phyloP scores from a whole-genome alignment of 37 sponge, comb jelly and placozoan genomes.

The Diacarnus erythraeanus region DNA sequence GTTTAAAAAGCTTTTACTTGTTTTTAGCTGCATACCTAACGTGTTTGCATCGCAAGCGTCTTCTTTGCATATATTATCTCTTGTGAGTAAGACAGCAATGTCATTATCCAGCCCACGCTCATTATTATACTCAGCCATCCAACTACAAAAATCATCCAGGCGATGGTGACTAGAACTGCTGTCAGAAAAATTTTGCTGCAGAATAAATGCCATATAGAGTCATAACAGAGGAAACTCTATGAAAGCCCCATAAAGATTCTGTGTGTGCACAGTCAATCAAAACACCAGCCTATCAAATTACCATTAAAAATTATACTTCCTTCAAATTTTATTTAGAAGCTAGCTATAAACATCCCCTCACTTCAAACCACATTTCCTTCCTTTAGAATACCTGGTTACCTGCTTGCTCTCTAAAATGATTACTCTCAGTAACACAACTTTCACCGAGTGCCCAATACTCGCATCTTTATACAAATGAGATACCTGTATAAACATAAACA shows the following conservation, averaged over 20 bases:
- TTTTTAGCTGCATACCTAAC: constrained; percentile 23
- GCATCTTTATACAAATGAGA: constrained; percentile 50
- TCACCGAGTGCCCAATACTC: constrained; percentile 34
- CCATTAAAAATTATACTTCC: too few relatives aligned
- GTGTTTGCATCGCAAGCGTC: constrained; percentile 7
- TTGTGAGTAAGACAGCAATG: constrained; percentile 53
- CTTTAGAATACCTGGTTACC: not conserved
- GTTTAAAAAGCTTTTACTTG: not conserved
- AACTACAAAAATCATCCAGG: constrained; percentile 30
- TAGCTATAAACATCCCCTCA: too few relatives aligned
- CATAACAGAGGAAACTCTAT: not conserved
- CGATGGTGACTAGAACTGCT: not conserved
- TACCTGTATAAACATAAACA: constrained; percentile 20
- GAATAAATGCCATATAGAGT: not conserved
- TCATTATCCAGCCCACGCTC: constrained; percentile 24
- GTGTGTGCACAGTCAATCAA: too few relatives aligned
- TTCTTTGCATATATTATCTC: constrained; percentile 39
- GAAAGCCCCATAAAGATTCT: not conserved
- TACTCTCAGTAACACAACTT: constrained; percentile 39
- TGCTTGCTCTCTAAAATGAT: constrained; percentile 21
- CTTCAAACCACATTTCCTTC: too few relatives aligned
- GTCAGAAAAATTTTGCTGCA: not conserved
- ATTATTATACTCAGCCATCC: constrained; percentile 12
- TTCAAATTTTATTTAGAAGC: too few relatives aligned
- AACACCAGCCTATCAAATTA: too few relatives aligned